Evolutionary conservation across 2,797 vertebrate genomes (phyloP).

Genomic region (Cephalopachus bancanus): DNA sequence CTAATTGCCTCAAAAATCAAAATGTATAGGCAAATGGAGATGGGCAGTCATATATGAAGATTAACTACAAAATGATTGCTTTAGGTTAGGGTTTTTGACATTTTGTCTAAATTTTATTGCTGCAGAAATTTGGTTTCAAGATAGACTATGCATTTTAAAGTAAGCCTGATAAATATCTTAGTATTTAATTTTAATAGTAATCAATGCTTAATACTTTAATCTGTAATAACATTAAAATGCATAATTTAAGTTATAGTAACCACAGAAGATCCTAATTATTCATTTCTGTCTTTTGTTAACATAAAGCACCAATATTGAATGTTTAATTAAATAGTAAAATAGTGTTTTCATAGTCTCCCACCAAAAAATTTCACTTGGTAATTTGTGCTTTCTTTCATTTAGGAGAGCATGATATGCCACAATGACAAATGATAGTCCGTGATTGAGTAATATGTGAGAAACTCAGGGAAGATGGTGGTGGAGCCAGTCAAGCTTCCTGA

Average conservation of each 20-base stretch:
- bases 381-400: constrained; percentile 62
- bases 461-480: background rate
- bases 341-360: constrained; percentile 49
- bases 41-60: constrained; percentile 21
- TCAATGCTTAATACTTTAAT: constrained; percentile 63
- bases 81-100: constrained; percentile 57
- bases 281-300: constrained; percentile 55
- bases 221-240: constrained; percentile 63
- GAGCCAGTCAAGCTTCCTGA: no score
- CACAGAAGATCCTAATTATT: constrained; percentile 54
- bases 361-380: constrained; percentile 15
- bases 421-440: background rate
- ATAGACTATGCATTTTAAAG: constrained; percentile 70
- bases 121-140: constrained; percentile 68
- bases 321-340: constrained; percentile 60
- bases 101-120: constrained; percentile 70
- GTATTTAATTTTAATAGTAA: constrained; percentile 79
- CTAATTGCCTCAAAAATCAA: constrained; percentile 48
- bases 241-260: constrained; percentile 65
- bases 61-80: constrained; percentile 56
- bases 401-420: background rate
- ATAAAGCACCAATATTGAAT: constrained; percentile 12
- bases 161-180: constrained; percentile 74
- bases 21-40: background rate
- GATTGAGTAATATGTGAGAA: constrained; percentile 75